Evolutionary conservation across 1,140 invertebrate genomes (phyloP), one percentile per base, ranked within the genome.

Genomic region (Aphaenogaster rudis): DNA sequence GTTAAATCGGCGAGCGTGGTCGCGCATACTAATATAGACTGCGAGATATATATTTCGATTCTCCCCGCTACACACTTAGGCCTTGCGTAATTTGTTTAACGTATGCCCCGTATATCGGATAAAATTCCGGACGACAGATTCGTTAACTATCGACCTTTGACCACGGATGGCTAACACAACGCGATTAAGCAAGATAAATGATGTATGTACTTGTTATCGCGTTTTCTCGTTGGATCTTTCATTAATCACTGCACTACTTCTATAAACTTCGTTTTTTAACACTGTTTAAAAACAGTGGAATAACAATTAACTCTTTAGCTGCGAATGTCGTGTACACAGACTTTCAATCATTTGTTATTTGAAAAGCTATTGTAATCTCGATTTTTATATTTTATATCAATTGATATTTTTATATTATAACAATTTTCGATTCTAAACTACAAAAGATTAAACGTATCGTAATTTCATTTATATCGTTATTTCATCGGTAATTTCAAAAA

Each of bases 1-100:
- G 93, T 93, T 94, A 94, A 95, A 94, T 93, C 93, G 92, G 87
- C 71, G 91, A 89, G 88, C 94, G 93, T 94, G 94, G 91, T 90
- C 90, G 78, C 92, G 90, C 94, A 95, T 94, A 94, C 90, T 93
- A 93, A 95, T 88, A 77, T 74, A 88, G 84, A 86, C 85, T n/a
- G 13, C 11, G 69, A 39, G 42, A 61, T 74, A 84, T 61, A 74
- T 74, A 76, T 84, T 74, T 76, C 28, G 80, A 7, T 88, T 85
- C 48, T 66, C 45, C 39, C 28, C n/a, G 13, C 59, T 57, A 52
- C 28, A 28, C 57, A 74, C 57, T 79, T 87, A 67, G 88, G 87
- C 91, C 79, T 48, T 17, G 42, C 42, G 69, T 54, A 57, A 90
- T 88, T 90, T 76, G 81, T 93, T 92, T 91, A 91, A 92, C 93